These are phyloP conservation scores for Tragelaphus strepsiceros DNA, from an alignment of 2,113 vertebrate species.

Conservation along the genomic window DNA sequence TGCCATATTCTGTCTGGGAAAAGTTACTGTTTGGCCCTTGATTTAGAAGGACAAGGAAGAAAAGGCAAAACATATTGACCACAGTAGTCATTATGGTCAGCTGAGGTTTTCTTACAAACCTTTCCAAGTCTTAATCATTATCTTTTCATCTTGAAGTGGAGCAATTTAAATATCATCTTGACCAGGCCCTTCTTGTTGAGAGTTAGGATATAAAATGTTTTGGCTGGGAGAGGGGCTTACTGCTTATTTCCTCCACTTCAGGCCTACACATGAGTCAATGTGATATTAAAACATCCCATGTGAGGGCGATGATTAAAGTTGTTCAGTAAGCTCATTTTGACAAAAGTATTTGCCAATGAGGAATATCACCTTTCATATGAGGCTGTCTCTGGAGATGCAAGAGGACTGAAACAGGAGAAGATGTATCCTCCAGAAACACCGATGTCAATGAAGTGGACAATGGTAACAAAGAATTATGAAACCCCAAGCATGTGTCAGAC, in stretches of 20 bases:
- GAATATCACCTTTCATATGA: not conserved
- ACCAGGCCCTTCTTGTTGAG: not conserved
- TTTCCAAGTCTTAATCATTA: not conserved
- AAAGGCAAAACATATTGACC: not conserved
- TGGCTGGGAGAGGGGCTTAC: not conserved
- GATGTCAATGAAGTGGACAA: not conserved
- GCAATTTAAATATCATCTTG: not conserved
- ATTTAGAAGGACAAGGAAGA: not conserved
- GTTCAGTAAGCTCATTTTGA: not conserved
- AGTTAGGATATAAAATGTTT: not conserved
- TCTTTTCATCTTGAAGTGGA: not conserved
- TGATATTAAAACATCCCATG: not conserved
- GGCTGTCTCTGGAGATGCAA: not conserved
- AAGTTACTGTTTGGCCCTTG: not conserved
- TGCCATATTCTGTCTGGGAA: not conserved
- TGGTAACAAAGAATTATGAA: not conserved
- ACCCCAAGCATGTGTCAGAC: not conserved
- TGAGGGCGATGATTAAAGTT: not conserved
- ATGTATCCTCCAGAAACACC: not conserved
- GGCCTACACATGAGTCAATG: not conserved
- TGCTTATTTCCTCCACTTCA: not conserved
- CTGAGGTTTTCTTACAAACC: not conserved
- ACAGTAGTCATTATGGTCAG: not conserved
- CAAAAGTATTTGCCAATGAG: not conserved
- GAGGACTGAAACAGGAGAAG: not conserved